Base-by-base conservation (phyloP, 2,888 invertebrate genomes). In the Merodon equestris region DNA sequence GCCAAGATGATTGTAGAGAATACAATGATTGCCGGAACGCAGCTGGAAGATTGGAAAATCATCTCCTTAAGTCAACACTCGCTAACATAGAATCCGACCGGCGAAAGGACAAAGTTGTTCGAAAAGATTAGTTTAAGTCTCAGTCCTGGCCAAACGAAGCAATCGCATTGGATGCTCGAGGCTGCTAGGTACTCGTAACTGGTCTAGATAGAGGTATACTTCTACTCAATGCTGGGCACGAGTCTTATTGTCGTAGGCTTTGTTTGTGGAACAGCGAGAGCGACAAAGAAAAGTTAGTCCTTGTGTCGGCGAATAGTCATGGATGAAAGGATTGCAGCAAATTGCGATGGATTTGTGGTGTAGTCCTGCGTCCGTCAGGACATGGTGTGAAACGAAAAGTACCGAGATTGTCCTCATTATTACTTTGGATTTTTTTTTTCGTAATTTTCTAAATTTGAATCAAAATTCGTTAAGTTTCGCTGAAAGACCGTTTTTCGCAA, bases 11-110 rank as follows among this genome's bases (percentile, higher is more conserved):
- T 63, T 60, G 9, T 36, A 38, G 61, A 60, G 70, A 68, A 50
- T 13, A 36, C 56, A 67, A 58, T 34, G 74, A 79, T 70, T 70
- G 54, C 40, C 70, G 54, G 58, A 64, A 74, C 79, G 68, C 74
- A 79, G 79, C 79, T 79, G 79, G 68, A 79, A 70, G 70, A 79
- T 79, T 74, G 68, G 68, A 74, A 79, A 74, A 70, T 70, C 74
- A 74, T 79, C 68, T 64, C 48, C 68, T 74, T 79, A 79, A 79
- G 74, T 79, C 79, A 79, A 79, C 79, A 79, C 68, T 79, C 50
- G 54, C 53, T 74, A 50, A 18, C 58, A 79, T 7, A 27, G 7
- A 27, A 27, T 27, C 27, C 27, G 27, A 61, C 54, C 64, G 63
- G 27, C 58, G 54, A 64, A 70, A 79, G 74, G 79, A 79, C 74